Evolutionary conservation across 2,113 vertebrate genomes (phyloP).

Genomic region (Lophochroa leadbeateri): DNA sequence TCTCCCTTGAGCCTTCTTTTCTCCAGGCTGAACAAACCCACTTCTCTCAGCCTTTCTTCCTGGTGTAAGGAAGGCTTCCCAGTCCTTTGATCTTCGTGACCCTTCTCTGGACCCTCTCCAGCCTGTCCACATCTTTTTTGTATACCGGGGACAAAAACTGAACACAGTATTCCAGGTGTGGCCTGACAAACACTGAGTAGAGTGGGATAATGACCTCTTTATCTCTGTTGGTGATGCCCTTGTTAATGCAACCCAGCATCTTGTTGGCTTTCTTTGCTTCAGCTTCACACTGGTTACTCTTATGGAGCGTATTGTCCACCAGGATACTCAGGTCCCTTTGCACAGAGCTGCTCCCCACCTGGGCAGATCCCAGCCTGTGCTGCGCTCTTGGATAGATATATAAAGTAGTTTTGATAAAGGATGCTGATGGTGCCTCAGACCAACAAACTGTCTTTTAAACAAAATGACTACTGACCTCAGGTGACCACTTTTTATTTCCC

Average conservation of each 20-base stretch:
- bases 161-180: not conserved
- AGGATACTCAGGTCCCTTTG: not conserved
- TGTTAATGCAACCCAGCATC: not conserved
- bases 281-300: not conserved
- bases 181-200: not conserved
- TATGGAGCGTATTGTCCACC: not conserved
- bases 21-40: not conserved
- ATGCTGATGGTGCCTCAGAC: not conserved
- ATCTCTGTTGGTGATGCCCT: not conserved
- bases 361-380: not conserved
- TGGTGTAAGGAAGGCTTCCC: not conserved
- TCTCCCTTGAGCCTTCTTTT: not conserved
- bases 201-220: not conserved
- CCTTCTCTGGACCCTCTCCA: not conserved
- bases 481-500: not conserved
- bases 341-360: not conserved
- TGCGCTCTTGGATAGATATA: not conserved
- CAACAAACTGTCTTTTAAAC: slow-evolving; percentile 39
- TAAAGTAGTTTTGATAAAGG: not conserved
- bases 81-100: not conserved
- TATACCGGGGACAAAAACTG: not conserved
- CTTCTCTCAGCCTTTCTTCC: not conserved
- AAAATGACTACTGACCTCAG: not conserved
- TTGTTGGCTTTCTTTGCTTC: not conserved
- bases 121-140: not conserved